Evolutionary conservation across 2,888 invertebrate species (phyloP), one percentile per base, ranked within the genome.

Genomic region (Choristoneura rosaceana): DNA sequence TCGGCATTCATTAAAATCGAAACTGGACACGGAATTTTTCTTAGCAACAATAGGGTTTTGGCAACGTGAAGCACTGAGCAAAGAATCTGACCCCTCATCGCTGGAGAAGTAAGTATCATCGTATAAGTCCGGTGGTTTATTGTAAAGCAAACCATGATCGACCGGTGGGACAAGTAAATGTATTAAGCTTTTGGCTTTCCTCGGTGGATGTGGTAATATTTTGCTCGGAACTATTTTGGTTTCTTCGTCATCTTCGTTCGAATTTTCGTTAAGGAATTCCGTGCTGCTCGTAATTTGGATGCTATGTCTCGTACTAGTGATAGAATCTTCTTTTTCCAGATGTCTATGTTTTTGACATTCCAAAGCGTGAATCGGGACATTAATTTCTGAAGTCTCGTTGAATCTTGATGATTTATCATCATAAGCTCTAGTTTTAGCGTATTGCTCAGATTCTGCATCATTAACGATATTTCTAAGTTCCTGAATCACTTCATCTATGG

Each of bases 401-500:
- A 90, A 91, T 76, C 89, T 88, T 8, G 90, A 90, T 50, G 91
- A 88, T 68, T 87, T 86, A 60, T 85, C 86, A 66, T 92, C 91
- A 69, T 81, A 89, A 17, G 77, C 79, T 74, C 87, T 90, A 67
- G 90, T 93, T 78, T 93, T 94, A 76, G 92, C 90, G 71, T 94
- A 94, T 69, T 95, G 94, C 87, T 96, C 96, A 0, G 96, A 96
- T 88, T 98, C 97, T 0, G 97, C 97, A 80, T 97, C 97, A 83
- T 97, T 97, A 0, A 97, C 97, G 75, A 98, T 97, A 80, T 97
- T 97, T 76, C 97, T 95, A 50, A 98, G 88, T 86, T 98, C 97
- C 87, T 97, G 97, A 82, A 98, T 97, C 2, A 97, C 98, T 89
- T 97, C 97, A 80, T 98, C 97, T 75, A 98, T 97, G 2, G 97